phyloP scores from a whole-genome alignment of 23 tunicate genomes.

The Pegea sp. region DNA sequence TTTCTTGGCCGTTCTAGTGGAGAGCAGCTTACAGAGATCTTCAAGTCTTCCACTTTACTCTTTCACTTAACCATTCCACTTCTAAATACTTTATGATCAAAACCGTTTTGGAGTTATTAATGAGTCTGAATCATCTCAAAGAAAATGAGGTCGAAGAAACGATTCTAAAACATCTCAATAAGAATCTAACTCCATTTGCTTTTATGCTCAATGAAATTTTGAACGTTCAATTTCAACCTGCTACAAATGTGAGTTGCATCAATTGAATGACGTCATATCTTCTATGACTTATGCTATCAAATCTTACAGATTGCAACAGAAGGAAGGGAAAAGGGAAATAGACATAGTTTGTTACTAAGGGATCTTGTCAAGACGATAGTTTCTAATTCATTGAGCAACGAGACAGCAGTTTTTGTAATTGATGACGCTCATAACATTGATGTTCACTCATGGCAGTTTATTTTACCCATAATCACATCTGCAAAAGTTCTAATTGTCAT shows the following conservation, averaged over 20 bases:
- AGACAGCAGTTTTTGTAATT: conserved; percentile 25
- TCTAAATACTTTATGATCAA: conserved; percentile 43
- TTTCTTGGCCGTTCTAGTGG: conserved; percentile 26
- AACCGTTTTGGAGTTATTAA: conserved; percentile 28
- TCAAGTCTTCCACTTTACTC: conserved; percentile 33
- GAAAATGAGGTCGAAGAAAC: conserved; percentile 15
- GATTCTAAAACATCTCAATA: conserved; percentile 9
- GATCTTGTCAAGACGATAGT: no score
- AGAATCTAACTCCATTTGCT: conserved; percentile 3
- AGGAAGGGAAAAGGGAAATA: no score
- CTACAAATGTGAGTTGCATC: conserved; percentile 5
- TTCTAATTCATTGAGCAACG: no score
- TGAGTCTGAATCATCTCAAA: conserved; percentile 9
- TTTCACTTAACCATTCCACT: conserved; percentile 49
- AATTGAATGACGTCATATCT: no score
- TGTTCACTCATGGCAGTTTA: conserved; percentile 44
- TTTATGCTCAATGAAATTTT: conserved; percentile 41
- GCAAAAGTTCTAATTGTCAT: no score
- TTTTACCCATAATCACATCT: no score
- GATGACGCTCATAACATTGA: conserved; percentile 88
- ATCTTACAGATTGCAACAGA: not conserved
- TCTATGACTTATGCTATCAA: not conserved
- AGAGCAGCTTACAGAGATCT: conserved; percentile 22
- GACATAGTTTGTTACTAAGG: no score
- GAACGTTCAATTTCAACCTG: conserved; percentile 12